These are phyloP conservation scores for Augiades crinisus DNA, from an alignment of 2,888 invertebrate genomes.

Conservation along the genomic window DNA sequence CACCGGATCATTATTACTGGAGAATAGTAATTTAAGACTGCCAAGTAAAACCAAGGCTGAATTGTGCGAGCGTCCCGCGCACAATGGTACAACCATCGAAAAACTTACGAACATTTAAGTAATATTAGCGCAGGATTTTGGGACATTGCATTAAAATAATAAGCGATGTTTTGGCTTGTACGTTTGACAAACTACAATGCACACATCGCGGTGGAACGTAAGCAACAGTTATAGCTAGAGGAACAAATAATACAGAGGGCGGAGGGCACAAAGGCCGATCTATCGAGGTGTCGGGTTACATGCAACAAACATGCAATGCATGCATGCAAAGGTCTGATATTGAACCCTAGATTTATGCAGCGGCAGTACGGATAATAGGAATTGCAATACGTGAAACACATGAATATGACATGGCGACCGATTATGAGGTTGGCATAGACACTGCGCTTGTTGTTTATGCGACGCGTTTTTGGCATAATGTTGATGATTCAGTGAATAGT, in stretches of 20 bases:
- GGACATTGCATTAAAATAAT: background rate
- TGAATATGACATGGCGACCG: conserved; percentile 19
- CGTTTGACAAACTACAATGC: background rate
- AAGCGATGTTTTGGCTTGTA: conserved; percentile 17
- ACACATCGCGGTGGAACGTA: conserved; percentile 2
- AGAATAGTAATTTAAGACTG: conserved; percentile 30
- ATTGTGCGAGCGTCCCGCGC: background rate
- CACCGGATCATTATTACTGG: conserved; percentile 13
- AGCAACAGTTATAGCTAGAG: conserved; percentile 28
- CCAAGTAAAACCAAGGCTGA: conserved; percentile 22
- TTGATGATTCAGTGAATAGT: too few species aligned
- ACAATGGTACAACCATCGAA: conserved; percentile 8
- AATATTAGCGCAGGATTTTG: background rate
- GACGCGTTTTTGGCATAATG: background rate
- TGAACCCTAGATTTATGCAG: conserved; percentile 29
- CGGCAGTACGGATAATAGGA: conserved; percentile 22
- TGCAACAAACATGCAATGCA: conserved; percentile 29
- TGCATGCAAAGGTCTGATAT: conserved; percentile 29
- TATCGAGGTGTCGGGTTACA: conserved; percentile 34
- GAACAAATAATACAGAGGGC: conserved; percentile 27
- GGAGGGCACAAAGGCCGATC: conserved; percentile 33
- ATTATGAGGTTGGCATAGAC: conserved; percentile 3
- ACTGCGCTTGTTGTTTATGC: background rate
- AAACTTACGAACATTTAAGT: background rate
- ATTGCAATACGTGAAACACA: conserved; percentile 24